Evolutionary conservation across 92 coral and sea anemone species (phyloP), one percentile per base, ranked within the genome.

Genomic region (Meandrina meandrites): DNA sequence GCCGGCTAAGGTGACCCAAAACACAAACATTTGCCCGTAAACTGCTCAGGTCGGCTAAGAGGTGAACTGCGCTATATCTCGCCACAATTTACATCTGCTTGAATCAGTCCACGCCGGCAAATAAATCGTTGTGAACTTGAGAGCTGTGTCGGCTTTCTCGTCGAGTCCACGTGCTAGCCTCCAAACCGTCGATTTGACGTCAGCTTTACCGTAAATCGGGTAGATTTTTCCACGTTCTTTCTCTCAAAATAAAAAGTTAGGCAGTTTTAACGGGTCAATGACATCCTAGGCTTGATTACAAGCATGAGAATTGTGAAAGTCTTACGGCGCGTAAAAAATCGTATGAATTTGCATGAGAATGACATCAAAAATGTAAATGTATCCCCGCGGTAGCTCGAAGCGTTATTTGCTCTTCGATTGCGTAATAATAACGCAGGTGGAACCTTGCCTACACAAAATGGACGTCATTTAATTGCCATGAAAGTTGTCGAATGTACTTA

Each of bases 321-420:
- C 69, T 58, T 67, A 68, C 47, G 21, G 47, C 66, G 67, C 22
- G 78, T 28, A 48, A 28, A 68, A 15, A 31, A 28, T 40, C 40
- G 14, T 30, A 28, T 68, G 7, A 13, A 82, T 82, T 69, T 82
- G 78, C 86, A 82, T 82, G 64, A 68, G 67, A 82, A 82, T 81
- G 85, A n/a, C n/a, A n/a, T n/a, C n/a, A n/a, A n/a, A n/a, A n/a
- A n/a, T n/a, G n/a, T n/a, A n/a, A n/a, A n/a, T n/a, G n/a, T n/a
- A n/a, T 1, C 48, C 21, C 71, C 30, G 51, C 51, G 12, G 71
- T 34, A 31, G 71, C 6, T 45, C 35, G 51, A n/a, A 35, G 31
- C 28, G n/a, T 28, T 79, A 31, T 79, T 79, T 79, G 70, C 47
- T 58, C 6, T 2, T 0, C 27, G 19, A 58, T 79, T 79, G 51